These are phyloP conservation scores for Clarias pachynema DNA, from an alignment of 2,797 vertebrate species.

Conservation along the genomic window DNA sequence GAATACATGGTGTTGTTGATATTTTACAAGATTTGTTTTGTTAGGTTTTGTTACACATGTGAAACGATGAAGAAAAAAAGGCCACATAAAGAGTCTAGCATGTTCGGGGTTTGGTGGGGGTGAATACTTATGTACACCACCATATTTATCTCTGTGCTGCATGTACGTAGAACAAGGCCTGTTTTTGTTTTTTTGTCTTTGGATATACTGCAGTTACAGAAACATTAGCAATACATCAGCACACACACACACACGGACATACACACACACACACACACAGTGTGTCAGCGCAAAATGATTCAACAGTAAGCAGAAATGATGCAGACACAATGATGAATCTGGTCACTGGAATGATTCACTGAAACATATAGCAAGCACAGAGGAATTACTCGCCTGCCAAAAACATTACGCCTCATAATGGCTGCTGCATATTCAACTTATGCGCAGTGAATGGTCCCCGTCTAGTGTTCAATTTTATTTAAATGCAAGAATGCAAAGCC, in stretches of 20 bases:
- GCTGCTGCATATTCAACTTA: conserved; percentile 75
- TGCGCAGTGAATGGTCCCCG: conserved; percentile 63
- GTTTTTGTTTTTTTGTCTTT: conserved; percentile 4
- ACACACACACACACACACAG: conserved; percentile 1
- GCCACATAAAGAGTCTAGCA: not conserved
- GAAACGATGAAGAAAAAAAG: not conserved
- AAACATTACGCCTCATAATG: conserved; percentile 76
- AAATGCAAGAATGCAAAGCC: conserved; percentile 73
- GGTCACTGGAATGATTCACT: conserved; percentile 59
- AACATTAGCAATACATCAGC: not conserved
- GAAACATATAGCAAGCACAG: conserved; percentile 66
- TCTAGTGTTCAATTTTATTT: conserved; percentile 70
- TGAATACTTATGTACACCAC: not conserved
- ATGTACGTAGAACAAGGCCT: not conserved
- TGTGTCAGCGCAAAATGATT: not conserved
- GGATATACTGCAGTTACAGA: conserved; percentile 1
- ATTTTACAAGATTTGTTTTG: not conserved
- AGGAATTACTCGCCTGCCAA: conserved; percentile 67
- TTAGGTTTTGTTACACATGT: not conserved
- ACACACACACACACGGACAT: not conserved
- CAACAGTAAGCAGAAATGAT: conserved; percentile 55
- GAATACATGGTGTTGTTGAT: not conserved
- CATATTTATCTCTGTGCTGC: not conserved
- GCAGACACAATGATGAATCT: conserved; percentile 57
- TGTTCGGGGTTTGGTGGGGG: not conserved